These are phyloP conservation scores for Thripadectes ignobilis DNA, from an alignment of 2,797 vertebrate genomes.

Conservation along the genomic window DNA sequence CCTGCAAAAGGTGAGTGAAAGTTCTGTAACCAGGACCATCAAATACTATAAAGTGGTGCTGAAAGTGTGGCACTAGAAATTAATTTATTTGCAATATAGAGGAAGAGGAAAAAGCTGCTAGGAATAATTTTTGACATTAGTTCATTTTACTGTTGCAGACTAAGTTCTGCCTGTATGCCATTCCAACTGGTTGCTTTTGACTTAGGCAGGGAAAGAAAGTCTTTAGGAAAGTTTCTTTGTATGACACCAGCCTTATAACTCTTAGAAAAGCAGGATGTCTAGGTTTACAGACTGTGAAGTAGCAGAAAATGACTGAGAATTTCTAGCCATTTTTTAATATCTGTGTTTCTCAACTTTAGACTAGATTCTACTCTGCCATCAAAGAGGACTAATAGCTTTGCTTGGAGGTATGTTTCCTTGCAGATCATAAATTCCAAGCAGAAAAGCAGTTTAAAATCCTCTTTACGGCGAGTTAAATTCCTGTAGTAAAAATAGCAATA, in stretches of 20 bases:
- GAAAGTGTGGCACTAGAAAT: neutral
- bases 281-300: neutral
- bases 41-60: neutral
- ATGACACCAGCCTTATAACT: neutral
- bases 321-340: neutral
- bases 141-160: neutral
- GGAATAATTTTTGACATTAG: neutral
- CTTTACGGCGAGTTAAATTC: neutral
- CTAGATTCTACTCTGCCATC: neutral
- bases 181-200: neutral
- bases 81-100: neutral
- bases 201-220: neutral
- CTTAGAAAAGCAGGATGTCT: neutral
- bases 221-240: neutral
- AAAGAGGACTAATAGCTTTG: neutral
- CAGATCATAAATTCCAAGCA: neutral
- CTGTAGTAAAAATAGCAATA: neutral
- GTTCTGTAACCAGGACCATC: neutral
- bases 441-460: neutral
- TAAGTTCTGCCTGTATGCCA: neutral
- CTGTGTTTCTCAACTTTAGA: neutral
- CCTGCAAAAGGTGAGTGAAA: slow-evolving; percentile 89
- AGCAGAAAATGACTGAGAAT: neutral
- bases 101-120: neutral
- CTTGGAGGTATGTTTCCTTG: neutral